Evolutionary conservation across 2,113 vertebrate genomes (phyloP).

Genomic region (Lophura nycthemera): DNA sequence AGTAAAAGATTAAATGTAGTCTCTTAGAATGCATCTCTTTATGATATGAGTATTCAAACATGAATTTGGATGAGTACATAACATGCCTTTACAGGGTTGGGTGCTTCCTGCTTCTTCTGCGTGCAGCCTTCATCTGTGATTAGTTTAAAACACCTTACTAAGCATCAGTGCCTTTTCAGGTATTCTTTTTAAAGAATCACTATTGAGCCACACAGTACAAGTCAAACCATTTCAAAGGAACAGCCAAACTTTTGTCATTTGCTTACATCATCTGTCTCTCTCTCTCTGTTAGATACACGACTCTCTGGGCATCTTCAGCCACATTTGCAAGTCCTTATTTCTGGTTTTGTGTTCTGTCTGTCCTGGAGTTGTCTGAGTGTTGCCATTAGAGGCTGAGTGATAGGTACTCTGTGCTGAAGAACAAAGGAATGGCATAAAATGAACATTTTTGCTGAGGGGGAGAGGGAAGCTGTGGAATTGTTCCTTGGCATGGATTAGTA

Average conservation of each 20-base stretch:
- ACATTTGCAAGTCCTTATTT: not conserved
- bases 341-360: not conserved
- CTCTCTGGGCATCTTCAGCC: not conserved
- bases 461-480: not conserved
- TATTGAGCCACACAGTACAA: not conserved
- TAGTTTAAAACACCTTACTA: not conserved
- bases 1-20: not conserved
- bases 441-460: not conserved
- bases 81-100: not conserved
- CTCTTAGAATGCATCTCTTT: not conserved
- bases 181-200: not conserved
- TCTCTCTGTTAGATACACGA: not conserved
- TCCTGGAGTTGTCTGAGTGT: not conserved
- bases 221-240: not conserved
- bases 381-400: not conserved
- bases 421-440: not conserved
- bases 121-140: fast-evolving
- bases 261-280: not conserved
- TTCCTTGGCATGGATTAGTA: not conserved
- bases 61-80: not conserved
- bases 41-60: not conserved
- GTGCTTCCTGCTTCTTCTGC: not conserved
- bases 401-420: not conserved
- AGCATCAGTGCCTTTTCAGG: not conserved
- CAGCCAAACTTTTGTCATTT: not conserved